Percentiles rank a stretch among this genome's conserved stretches.
Conservation (phyloP, 2,797 vertebrate genomes). For the Myioborus melanocephalus region DNA sequence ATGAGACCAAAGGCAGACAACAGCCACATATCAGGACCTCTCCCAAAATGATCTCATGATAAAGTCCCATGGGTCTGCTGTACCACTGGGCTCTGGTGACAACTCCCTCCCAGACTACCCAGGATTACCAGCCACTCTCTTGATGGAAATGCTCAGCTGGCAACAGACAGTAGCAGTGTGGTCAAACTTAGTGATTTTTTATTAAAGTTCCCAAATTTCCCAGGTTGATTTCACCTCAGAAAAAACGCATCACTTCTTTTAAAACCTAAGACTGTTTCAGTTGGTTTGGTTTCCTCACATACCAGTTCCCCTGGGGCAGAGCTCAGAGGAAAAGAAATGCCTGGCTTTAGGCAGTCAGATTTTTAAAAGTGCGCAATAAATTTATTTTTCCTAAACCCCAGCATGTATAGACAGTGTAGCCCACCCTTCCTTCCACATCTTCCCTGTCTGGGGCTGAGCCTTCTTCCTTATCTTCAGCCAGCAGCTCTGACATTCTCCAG, state of each 20-base stretch:
- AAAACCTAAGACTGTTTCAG: neutral
- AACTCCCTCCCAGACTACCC: neutral
- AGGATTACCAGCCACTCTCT: neutral
- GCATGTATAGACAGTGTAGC: neutral
- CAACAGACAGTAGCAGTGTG: neutral
- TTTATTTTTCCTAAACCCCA: neutral
- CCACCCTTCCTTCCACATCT: slow-evolving; percentile 50
- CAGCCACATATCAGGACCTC: accelerated
- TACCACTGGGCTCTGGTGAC: neutral
- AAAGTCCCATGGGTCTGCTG: accelerated
- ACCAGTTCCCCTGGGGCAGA: neutral
- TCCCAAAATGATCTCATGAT: accelerated
- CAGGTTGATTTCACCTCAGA: neutral
- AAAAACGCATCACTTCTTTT: neutral
- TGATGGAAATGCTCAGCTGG: neutral
- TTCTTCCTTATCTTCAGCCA: slow-evolving; percentile 28
- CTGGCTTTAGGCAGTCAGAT: neutral
- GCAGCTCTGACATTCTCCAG: slow-evolving; percentile 41
- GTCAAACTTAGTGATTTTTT: neutral
- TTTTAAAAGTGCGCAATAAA: neutral
- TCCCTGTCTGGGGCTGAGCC: neutral
- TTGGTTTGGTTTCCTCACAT: neutral
- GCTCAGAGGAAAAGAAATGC: neutral
- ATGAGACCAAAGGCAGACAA: neutral
- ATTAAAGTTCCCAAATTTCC: neutral